Percentiles rank a stretch among this genome's conserved stretches.
Evolutionary conservation across 2,797 vertebrate genomes (phyloP).

Genomic region (Enteromius mattozi): DNA sequence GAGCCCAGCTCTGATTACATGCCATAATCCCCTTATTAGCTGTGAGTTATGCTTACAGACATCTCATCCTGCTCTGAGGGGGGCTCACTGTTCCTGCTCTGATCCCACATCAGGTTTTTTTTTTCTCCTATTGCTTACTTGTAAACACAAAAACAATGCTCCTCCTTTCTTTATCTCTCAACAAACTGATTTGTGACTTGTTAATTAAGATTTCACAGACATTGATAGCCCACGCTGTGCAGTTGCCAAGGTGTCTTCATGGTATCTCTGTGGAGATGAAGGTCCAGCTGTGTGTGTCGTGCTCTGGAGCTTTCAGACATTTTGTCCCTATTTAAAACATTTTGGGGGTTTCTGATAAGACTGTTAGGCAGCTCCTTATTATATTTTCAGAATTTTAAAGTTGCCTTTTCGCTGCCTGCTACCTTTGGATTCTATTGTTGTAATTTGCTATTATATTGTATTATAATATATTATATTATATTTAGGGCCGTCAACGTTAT

Average conservation of each 20-base stretch:
- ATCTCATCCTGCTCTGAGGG: constrained; percentile 18
- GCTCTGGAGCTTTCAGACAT: constrained; percentile 56
- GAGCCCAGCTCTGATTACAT: constrained; percentile 61
- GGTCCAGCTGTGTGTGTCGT: constrained; percentile 50
- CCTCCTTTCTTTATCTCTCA: neutral
- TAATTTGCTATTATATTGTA: neutral
- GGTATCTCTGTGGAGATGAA: constrained; percentile 62
- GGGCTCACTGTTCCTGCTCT: constrained; percentile 6
- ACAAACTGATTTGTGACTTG: constrained; percentile 75
- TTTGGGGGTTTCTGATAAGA: neutral
- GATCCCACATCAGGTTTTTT: constrained; percentile 21
- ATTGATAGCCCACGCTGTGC: constrained; percentile 46
- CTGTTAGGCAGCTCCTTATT: neutral
- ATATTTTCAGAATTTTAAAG: neutral
- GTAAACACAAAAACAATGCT: neutral
- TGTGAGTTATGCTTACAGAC: constrained; percentile 56
- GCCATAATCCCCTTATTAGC: constrained; percentile 68
- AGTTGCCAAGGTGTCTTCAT: constrained; percentile 43
- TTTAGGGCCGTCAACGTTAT: no score
- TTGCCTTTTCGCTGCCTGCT: neutral
- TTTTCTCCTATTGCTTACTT: neutral
- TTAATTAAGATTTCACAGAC: constrained; percentile 83
- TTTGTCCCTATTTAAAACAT: neutral
- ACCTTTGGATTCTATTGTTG: neutral
- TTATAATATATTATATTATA: no score